Percentiles rank a stretch among this genome's conserved stretches.
These are phyloP conservation scores for Sardina pilchardus DNA, from an alignment of 2,113 vertebrate species.

Conservation along the genomic window DNA sequence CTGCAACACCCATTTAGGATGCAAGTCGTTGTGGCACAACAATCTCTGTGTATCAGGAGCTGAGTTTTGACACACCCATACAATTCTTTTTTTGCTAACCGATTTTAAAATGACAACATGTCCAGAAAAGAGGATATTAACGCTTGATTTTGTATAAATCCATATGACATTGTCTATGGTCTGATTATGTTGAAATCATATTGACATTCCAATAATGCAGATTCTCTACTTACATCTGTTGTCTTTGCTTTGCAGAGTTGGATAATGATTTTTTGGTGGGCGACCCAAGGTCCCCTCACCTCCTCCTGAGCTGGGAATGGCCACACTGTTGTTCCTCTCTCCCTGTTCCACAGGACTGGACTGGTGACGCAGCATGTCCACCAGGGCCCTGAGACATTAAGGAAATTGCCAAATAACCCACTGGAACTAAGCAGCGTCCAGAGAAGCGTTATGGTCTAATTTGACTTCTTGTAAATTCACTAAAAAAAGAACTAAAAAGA, in stretches of 20 bases:
- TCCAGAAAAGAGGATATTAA: background rate
- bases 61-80: background rate
- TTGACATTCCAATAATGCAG: background rate
- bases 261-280: slow-evolving; percentile 84
- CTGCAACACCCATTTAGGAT: background rate
- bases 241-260: slow-evolving; percentile 78
- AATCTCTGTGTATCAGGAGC: background rate
- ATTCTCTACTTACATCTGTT: slow-evolving; percentile 78
- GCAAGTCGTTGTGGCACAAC: background rate
- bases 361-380: slow-evolving; percentile 89
- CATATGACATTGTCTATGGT: background rate
- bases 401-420: background rate
- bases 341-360: slow-evolving; percentile 80
- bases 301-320: slow-evolving; percentile 69
- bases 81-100: background rate
- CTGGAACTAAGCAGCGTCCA: background rate
- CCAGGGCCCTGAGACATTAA: slow-evolving; percentile 75
- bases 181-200: background rate
- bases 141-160: background rate
- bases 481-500: background rate
- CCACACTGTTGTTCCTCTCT: slow-evolving; percentile 85
- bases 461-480: background rate
- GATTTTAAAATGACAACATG: background rate
- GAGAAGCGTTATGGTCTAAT: background rate
- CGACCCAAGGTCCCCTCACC: slow-evolving; percentile 79